Base-by-base conservation (phyloP, 2,113 vertebrate species). In the Engystomops pustulosus region DNA sequence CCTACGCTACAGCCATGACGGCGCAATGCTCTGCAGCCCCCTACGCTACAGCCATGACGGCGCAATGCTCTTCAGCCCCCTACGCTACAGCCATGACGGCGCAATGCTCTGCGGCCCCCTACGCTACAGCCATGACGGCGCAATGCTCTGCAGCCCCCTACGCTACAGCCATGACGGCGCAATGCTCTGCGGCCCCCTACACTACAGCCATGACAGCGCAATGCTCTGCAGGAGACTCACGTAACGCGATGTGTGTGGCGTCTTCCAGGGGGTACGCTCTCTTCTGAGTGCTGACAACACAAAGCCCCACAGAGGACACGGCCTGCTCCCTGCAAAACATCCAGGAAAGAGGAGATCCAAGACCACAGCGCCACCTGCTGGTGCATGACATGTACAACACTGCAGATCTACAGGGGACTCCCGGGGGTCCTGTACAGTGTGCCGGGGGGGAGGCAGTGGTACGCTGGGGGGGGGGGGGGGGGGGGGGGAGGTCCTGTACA, bases 181-280 rank as follows among this genome's bases (percentile, higher is more conserved):
- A 23, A n/a, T 1, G 53, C 20, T 25, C 53, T 2, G 53, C 53
- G 10, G n/a, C n/a, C 44, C 44, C 44, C 44, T 45, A 45, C 10
- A 45, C 44, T 11, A 41, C 38, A 41, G 38, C 10, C 7, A 15
- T 5, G 4, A 7, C 10, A 4, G 60, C 1, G 60, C 60, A 23
- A 49, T 32, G 68, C 3, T 70, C 68, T 53, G 72, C 45, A 76
- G 34, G 0, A 20, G 41, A 94, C 96, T 95, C 92, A 99, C 98
- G 95, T 86, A 99, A 92, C 3, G 97, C 96, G 72, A 99, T 99
- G 91, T 99, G 98, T 32, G 97, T 96, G 5, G 97, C 96, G 20
- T 99, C 98, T 85, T 96, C 96, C 87, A 96, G 90, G 1, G 98
- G 98, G 89, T 99, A 99, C 23, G 96, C 95, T 91, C 98, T 93